Conservation (phyloP, 1,140 invertebrate genomes). For the Agrilus planipennis region DNA sequence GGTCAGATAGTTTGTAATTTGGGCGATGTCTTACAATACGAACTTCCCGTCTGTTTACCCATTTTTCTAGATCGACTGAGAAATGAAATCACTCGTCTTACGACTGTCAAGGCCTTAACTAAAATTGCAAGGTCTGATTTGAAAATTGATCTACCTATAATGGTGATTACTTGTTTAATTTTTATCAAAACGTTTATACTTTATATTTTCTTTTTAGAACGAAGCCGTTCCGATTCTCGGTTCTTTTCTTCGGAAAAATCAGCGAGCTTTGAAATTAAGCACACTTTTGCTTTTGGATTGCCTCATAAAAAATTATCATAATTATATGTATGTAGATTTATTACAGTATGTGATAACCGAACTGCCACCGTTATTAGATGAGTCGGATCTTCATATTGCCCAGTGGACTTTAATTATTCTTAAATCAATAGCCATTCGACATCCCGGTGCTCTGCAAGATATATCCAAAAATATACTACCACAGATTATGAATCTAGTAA, state of each 20-base stretch:
- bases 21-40: constrained; percentile 65
- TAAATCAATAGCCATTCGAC: constrained; percentile 58
- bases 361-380: constrained; percentile 79
- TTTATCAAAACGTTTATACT: background rate
- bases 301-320: constrained; percentile 39
- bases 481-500: constrained; percentile 75
- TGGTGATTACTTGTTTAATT: constrained; percentile 40
- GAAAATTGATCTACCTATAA: constrained; percentile 76
- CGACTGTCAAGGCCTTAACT: constrained; percentile 90
- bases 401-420: constrained; percentile 73
- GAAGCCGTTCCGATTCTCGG: constrained; percentile 87
- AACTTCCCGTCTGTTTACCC: constrained; percentile 76
- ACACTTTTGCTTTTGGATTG: constrained; percentile 86
- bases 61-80: constrained; percentile 88
- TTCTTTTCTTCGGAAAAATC: constrained; percentile 93
- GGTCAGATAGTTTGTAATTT: constrained; percentile 88
- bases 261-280: constrained; percentile 84
- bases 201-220: constrained; percentile 38
- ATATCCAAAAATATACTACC: constrained; percentile 58
- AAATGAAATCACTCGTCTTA: constrained; percentile 94
- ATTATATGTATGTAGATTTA: constrained; percentile 22
- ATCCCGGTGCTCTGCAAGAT: constrained; percentile 48
- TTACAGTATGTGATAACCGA: constrained; percentile 48
- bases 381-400: constrained; percentile 91
- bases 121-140: constrained; percentile 87